Evolutionary conservation across 2,113 vertebrate species (phyloP), one percentile per base, ranked within the genome.

Genomic region (Empidonax alnorum): DNA sequence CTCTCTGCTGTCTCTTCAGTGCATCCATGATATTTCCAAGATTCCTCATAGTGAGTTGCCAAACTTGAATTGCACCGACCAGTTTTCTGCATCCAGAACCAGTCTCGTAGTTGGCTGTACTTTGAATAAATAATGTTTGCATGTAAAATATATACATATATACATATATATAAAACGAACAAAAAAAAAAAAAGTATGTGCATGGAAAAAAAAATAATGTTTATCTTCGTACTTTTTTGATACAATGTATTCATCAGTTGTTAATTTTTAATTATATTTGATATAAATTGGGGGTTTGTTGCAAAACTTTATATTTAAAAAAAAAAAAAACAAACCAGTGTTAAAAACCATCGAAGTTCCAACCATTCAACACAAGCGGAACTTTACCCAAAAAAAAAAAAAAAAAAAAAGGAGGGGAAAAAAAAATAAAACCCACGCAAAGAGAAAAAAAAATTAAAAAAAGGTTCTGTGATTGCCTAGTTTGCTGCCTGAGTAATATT

Each of bases 241-340:
- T 99, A 99, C 98, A 87, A 98, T 98, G 98, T 99, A 98, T 98
- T 99, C 97, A 97, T 98, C 97, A 97, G 98, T 98, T 98, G 98
- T 98, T 99, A 96, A 98, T 99, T 99, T 99, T 99, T 99, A 99
- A 98, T 97, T 97, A 98, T 98, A 98, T 99, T 99, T 99, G 98
- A 99, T 99, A 99, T 98, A 97, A 98, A 99, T 97, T 97, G 97
- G 98, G 98, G 97, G 98, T 99, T 99, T 98, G 98, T 99, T 98
- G 98, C 97, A 98, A 98, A 98, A 97, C 96, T 98, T 99, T 99
- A 98, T 99, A 99, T 98, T 97, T 96, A 98, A 98, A 93, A 94
- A 95, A n/a, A n/a, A 97, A 92, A 44, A 44, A 44, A 19, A 44
- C 27, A 47, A 47, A 44, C 44, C 96, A 96, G 96, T 97, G 97